Percentiles rank a stretch among this genome's conserved stretches.
Conservation (phyloP, 2,888 invertebrate genomes). For the Ennomos erosarius region DNA sequence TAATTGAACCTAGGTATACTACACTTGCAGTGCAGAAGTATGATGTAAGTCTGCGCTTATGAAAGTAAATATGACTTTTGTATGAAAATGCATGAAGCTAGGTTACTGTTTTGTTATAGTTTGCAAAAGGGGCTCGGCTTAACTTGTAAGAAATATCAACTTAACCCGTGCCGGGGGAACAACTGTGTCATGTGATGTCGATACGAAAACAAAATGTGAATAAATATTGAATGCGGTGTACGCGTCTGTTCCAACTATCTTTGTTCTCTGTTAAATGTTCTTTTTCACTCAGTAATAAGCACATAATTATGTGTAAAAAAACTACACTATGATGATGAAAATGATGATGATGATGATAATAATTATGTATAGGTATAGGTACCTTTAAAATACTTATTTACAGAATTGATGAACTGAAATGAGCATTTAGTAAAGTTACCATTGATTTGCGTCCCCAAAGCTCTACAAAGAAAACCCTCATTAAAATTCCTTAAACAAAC, state of each 20-base stretch:
- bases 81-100: constrained; percentile 11
- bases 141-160: constrained; percentile 70
- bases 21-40: neutral
- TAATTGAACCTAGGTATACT: neutral
- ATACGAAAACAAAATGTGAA: constrained; percentile 37
- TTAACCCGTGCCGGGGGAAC: constrained; percentile 41
- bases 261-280: neutral
- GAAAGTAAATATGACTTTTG: neutral
- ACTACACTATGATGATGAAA: too few relatives aligned
- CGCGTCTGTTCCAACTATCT: neutral
- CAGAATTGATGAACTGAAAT: constrained; percentile 15
- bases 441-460: constrained; percentile 44
- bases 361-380: too few relatives aligned
- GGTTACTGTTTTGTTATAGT: constrained; percentile 11
- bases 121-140: constrained; percentile 21
- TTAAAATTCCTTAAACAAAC: constrained; percentile 80
- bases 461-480: constrained; percentile 57
- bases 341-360: too few relatives aligned
- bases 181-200: constrained; percentile 41
- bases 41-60: neutral
- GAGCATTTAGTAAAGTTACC: constrained; percentile 38
- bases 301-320: too few relatives aligned
- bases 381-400: neutral
- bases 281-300: too few relatives aligned
- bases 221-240: constrained; percentile 40